Evolutionary conservation across 2,113 vertebrate genomes (phyloP).

Genomic region (Thamnaconus septentrionalis): DNA sequence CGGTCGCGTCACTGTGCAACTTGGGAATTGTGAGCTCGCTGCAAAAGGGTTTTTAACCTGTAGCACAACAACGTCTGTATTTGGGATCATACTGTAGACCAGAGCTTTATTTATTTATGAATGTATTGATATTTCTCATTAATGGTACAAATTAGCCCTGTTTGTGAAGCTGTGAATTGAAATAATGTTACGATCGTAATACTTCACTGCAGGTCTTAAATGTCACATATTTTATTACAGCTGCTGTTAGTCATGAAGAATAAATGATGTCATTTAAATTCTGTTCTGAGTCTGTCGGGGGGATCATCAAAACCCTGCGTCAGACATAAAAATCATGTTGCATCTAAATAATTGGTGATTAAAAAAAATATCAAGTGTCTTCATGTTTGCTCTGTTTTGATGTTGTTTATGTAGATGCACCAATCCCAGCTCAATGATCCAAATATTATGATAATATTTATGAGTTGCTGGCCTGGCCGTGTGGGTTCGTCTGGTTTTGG

Average conservation of each 20-base stretch:
- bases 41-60: conserved; percentile 12
- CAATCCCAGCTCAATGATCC: not conserved
- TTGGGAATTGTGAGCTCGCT: conserved; percentile 15
- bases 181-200: not conserved
- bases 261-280: not conserved
- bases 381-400: not conserved
- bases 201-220: conserved; percentile 3
- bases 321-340: not conserved
- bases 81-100: conserved; percentile 31
- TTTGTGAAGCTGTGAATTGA: conserved; percentile 9
- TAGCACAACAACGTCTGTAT: conserved; percentile 56
- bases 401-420: conserved; percentile 1
- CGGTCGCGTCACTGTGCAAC: conserved; percentile 37
- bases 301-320: not conserved
- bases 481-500: not conserved
- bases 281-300: too few species aligned
- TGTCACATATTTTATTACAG: not conserved
- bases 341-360: not conserved
- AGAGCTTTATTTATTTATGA: conserved; percentile 51
- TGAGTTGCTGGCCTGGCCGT: not conserved
- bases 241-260: not conserved
- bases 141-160: conserved; percentile 14
- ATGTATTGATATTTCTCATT: conserved; percentile 9
- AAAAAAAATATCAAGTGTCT: not conserved
- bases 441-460: conserved; percentile 4